Evolutionary conservation across 53 echinoderm and acorn worm genomes (phyloP).

Genomic region (Crossaster papposus): DNA sequence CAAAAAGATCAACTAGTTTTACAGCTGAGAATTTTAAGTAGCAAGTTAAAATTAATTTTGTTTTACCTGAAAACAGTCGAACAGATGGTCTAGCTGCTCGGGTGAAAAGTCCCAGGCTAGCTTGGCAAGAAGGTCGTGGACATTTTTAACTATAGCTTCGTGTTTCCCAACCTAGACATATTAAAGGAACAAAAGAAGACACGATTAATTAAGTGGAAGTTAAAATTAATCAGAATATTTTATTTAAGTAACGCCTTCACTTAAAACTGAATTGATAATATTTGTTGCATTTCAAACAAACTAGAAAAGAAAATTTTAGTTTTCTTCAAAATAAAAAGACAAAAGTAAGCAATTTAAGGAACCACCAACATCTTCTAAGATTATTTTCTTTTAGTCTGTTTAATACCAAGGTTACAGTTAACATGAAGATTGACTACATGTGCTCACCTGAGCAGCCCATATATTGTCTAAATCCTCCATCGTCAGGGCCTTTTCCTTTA

Average conservation of each 20-base stretch:
- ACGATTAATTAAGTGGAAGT: background rate
- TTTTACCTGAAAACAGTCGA: conserved; percentile 97
- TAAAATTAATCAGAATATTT: no score
- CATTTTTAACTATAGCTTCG: conserved; percentile 97
- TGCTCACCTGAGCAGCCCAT: conserved; percentile 95
- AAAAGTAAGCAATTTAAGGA: background rate
- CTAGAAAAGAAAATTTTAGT: no score
- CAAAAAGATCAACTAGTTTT: no score
- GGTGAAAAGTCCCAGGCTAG: conserved; percentile 99
- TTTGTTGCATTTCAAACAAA: no score
- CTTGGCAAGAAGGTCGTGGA: conserved; percentile 97
- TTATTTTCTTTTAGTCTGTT: background rate
- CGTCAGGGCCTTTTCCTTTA: conserved; percentile 95
- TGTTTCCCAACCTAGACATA: conserved; percentile 88
- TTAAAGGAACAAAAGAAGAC: background rate
- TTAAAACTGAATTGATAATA: no score
- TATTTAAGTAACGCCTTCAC: no score
- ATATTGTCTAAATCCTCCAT: conserved; percentile 98
- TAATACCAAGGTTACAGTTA: background rate
- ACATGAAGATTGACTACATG: background rate
- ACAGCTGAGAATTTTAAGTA: no score
- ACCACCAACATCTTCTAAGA: no score
- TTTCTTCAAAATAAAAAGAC: background rate
- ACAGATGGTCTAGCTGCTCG: conserved; percentile 96
- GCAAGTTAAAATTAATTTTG: no score